Conservation (phyloP, 2,113 vertebrate genomes). For the Apteryx owenii region DNA sequence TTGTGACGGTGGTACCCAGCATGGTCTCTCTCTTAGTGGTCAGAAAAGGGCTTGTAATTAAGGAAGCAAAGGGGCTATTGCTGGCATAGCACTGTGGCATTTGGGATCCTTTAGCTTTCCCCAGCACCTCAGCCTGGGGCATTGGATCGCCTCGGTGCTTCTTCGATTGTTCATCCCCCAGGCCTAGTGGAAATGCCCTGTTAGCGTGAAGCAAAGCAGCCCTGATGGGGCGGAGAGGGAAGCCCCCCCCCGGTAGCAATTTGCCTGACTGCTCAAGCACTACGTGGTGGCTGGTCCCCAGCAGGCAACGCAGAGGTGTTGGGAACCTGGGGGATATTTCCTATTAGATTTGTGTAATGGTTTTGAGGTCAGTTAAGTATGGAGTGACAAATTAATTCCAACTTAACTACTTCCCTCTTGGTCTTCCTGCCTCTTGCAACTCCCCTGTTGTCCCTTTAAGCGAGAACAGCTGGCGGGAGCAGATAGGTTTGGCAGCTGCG, state of each 20-base stretch:
- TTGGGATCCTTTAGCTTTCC: background rate
- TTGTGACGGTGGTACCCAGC: background rate
- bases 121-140: background rate
- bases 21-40: background rate
- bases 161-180: background rate
- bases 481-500: background rate
- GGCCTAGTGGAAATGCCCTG: background rate
- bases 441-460: slow-evolving; percentile 16
- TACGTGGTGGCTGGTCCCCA: background rate
- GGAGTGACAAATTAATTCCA: slow-evolving; percentile 66
- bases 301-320: background rate
- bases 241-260: background rate
- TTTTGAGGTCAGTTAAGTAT: slow-evolving; percentile 59
- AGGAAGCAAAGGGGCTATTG: background rate
- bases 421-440: slow-evolving; percentile 32
- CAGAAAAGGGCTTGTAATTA: background rate
- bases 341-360: slow-evolving; percentile 57
- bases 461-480: background rate
- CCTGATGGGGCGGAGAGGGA: background rate
- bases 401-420: slow-evolving; percentile 55
- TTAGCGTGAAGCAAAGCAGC: background rate
- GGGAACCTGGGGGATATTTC: slow-evolving; percentile 37
- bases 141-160: background rate
- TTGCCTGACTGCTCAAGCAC: background rate
- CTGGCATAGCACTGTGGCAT: background rate